These are phyloP conservation scores for Erinaceus europaeus DNA, from an alignment of 2,113 vertebrate genomes.

Conservation along the genomic window DNA sequence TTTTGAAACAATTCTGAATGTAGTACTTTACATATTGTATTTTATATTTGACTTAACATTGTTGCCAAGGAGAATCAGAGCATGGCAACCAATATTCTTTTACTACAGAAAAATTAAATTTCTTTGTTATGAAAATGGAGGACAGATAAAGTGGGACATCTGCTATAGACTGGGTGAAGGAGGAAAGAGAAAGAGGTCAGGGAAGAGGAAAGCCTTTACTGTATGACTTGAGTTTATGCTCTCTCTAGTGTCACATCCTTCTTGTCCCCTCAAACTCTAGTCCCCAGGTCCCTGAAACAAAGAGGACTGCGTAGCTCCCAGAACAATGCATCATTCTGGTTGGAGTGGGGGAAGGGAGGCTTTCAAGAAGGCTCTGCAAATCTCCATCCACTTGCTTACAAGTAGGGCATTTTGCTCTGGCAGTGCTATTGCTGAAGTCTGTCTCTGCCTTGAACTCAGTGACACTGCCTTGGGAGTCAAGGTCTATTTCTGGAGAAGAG, in stretches of 20 bases:
- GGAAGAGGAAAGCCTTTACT: not conserved
- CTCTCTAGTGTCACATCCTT: not conserved
- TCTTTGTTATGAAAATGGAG: not conserved
- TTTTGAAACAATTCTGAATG: not conserved
- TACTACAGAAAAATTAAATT: not conserved
- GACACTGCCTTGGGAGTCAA: slow-evolving; percentile 40
- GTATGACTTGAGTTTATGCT: not conserved
- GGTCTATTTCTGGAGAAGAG: slow-evolving; percentile 62
- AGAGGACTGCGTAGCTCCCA: not conserved
- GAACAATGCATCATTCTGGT: not conserved
- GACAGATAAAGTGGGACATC: not conserved
- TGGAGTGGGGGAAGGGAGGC: too few relatives aligned
- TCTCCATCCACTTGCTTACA: not conserved
- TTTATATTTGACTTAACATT: slow-evolving; percentile 30
- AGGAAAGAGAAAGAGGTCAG: not conserved
- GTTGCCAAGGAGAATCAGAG: not conserved
- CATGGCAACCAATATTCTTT: not conserved
- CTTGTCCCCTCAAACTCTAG: not conserved
- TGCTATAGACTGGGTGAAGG: not conserved
- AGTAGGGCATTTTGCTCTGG: not conserved
- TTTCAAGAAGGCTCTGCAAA: not conserved
- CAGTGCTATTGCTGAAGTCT: not conserved
- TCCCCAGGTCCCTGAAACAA: not conserved
- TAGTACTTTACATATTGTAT: slow-evolving; percentile 11
- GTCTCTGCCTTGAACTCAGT: slow-evolving; percentile 38